Percentiles rank a stretch among this genome's conserved stretches.
Evolutionary conservation across 2,113 vertebrate genomes (phyloP).

Genomic region (Acrocephalus kingi): DNA sequence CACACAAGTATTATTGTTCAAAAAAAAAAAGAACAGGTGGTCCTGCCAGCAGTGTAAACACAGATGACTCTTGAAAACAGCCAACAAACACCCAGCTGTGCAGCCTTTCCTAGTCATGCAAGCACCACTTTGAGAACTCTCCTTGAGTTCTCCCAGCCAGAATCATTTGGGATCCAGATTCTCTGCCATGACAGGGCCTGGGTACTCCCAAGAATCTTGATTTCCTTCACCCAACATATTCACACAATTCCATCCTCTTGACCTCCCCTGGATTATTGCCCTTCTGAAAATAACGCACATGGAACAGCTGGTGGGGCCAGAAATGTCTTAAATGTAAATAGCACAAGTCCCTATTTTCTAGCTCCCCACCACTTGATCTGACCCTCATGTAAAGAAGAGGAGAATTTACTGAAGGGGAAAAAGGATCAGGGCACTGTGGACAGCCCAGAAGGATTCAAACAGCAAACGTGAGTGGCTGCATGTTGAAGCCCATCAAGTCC

Average conservation of each 20-base stretch:
- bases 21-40: constrained; percentile 46
- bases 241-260: constrained; percentile 57
- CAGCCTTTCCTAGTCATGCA: not conserved
- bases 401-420: not conserved
- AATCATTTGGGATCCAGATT: not conserved
- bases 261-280: constrained; percentile 60
- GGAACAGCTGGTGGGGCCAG: constrained; percentile 69
- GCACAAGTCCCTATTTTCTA: not conserved
- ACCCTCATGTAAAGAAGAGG: not conserved
- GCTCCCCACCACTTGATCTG: not conserved
- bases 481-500: not conserved
- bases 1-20: not conserved
- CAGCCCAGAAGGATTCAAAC: not conserved
- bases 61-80: constrained; percentile 9
- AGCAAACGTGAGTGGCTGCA: not conserved
- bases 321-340: constrained; percentile 67
- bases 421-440: not conserved
- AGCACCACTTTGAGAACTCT: not conserved
- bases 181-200: not conserved
- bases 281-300: constrained; percentile 74
- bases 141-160: not conserved
- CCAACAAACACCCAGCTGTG: not conserved
- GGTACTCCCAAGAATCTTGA: not conserved
- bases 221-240: constrained; percentile 45
- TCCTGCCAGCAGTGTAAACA: constrained; percentile 5